Percentiles rank a stretch among this genome's conserved stretches.
Conservation (phyloP, 2,888 invertebrate species). For the Itoplectis maculator region DNA sequence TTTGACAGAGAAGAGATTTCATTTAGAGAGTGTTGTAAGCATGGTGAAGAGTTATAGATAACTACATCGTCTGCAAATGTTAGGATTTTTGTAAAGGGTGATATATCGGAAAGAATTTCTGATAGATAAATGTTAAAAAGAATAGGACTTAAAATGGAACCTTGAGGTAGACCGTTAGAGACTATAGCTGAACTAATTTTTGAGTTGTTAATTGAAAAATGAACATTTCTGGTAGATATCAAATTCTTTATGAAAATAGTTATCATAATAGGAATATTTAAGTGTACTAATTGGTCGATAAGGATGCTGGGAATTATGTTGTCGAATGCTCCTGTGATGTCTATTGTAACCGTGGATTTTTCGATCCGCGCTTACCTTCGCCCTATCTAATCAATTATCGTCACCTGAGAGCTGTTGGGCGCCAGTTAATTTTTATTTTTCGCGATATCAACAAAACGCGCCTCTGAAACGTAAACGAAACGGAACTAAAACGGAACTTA, state of each 20-base stretch:
- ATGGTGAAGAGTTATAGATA: background rate
- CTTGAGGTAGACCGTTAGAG: conserved; percentile 1
- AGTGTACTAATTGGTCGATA: background rate
- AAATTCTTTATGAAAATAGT: conserved; percentile 7
- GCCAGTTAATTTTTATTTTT: too few relatives aligned
- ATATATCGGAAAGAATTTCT: background rate
- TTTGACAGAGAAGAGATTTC: background rate
- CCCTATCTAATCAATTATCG: too few relatives aligned
- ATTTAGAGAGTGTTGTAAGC: background rate
- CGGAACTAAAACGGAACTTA: too few relatives aligned
- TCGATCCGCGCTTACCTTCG: too few relatives aligned
- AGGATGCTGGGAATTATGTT: background rate
- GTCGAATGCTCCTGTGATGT: conserved; percentile 11
- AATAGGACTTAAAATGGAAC: conserved; percentile 13
- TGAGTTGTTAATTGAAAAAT: background rate
- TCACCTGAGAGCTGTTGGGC: too few relatives aligned
- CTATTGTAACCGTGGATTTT: too few relatives aligned
- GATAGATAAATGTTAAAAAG: conserved; percentile 18
- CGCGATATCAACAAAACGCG: too few relatives aligned
- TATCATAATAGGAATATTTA: background rate
- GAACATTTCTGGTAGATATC: background rate
- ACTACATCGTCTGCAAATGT: too few relatives aligned
- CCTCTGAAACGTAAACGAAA: too few relatives aligned
- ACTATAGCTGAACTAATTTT: background rate
- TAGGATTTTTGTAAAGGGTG: background rate